Base-by-base conservation (phyloP, 1,140 invertebrate genomes). In the Bombus pyrosoma region DNA sequence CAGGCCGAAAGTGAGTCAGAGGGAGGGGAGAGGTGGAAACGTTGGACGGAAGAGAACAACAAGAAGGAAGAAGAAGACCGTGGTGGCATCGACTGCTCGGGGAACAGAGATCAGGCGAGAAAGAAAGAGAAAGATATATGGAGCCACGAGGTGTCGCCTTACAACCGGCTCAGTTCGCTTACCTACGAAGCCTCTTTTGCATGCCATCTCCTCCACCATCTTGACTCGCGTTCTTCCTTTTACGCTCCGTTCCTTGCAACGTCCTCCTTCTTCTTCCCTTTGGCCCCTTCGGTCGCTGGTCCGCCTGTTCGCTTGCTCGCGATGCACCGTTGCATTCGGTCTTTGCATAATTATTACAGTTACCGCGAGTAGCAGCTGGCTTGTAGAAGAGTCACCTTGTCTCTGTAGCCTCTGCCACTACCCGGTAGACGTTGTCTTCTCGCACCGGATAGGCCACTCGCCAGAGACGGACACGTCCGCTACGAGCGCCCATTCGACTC, bases 161-260 rank as follows among this genome's bases (percentile, higher is more conserved):
- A 95, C 94, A 95, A 95, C 95, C 94, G 94, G 93, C 94, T 95
- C 92, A 93, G 92, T 94, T 94, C 92, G 90, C 92, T 94, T 94
- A 93, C 93, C 92, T 93, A 94, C 92, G 93, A 93, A 94, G 93
- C 92, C 93, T 94, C 91, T 93, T 95, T 95, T 95, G 95, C 94
- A 95, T 95, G 93, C 94, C 94, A 95, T 95, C 94, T 95, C 91
- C 91, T 94, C 93, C 94, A 94, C 94, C 93, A 94, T 95, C 95
- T 95, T 87, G 79, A 86, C 77, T 92, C 76, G 80, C 59, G 74
- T 90, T 93, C 91, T 90, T 93, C 87, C 91, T 94, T 94, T 94
- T 93, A 89, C 87, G 86, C 90, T 89, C 86, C 91, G 90, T 92
- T 92, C 91, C 86, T 79, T 81, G 68, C 79, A 90, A 86, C 86